Base-by-base conservation (phyloP, 2,888 invertebrate species). In the Formica aserva region DNA sequence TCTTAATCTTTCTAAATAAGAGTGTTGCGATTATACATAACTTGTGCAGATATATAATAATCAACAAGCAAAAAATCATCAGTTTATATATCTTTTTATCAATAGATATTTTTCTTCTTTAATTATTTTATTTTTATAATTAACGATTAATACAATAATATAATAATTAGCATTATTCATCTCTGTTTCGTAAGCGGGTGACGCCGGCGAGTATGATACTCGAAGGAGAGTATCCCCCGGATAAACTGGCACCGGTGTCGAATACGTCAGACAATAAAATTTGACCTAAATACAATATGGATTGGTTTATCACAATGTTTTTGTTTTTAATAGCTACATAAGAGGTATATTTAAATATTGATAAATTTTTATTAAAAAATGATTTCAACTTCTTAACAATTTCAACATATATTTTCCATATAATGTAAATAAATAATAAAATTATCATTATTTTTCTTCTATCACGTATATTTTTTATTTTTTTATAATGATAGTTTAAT, bases 161-260 rank as follows among this genome's bases (percentile, higher is more conserved):
- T 18, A 55, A 55, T 29, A 13, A 38, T 66, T 22, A 52, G 35
- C 35, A 74, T 91, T 90, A 94, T 83, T 96, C 96, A 71, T 95
- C 95, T 95, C 95, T 22, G 96, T 95, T 83, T 96, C 96, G 94
- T 96, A 96, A 84, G 95, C 95, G 11, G 97, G 97, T 32, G 96
- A 97, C 52, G 97, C 96, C 0, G 97, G 97, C 3, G 97, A 96
- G 89, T 96, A 96, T 0, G 1, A 96, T 96, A 90, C 96, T 96
- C 5, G 96, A 95, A 0, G 96, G 96, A 32, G 96, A 96, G 92
- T 97, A 97, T 88, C 92, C 26, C 3, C 32, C 6, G 32, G 32
- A 32, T 32, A 32, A 32, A 32, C 95, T 13, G 97, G 97, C 22
- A 95, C 95, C n/a, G 95, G 96, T 15, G 96, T 97, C n/a, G 97